Evolutionary conservation across 2,888 invertebrate genomes (phyloP), one percentile per base, ranked within the genome.

Genomic region (Tachina lurida): DNA sequence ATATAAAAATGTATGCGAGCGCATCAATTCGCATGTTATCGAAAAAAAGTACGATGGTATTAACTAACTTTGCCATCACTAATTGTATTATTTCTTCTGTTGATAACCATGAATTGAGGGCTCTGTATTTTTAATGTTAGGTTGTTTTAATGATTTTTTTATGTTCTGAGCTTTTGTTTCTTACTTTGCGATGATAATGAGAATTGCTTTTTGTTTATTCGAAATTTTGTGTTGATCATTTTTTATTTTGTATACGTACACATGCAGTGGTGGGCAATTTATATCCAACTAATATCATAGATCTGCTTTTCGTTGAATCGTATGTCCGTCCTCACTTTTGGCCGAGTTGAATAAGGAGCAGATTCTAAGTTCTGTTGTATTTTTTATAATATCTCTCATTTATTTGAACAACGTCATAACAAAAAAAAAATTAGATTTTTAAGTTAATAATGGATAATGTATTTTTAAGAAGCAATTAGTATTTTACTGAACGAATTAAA

Each of bases 71-170:
- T 31, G 31, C 31, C 31, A 31, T 31, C 31, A 31, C 31, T 31
- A 31, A 17, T 70, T 70, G 56, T 76, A 62, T 12, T 56, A 70
- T 54, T 56, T 62, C 41, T 77, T 41, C 63, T 70, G 60, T 9
- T 75, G 63, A 76, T 76, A 70, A 70, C 75, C 63, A 49, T 63
- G 75, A 70, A 52, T 31, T 19, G 41, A 76, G 63, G 63, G 63
- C 56, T 73, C 58, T 52, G 54, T 62, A 58, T 76, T 67, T 81
- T 56, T 71, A 71, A 52, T 54, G 22, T 81, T 76, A 49, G 47
- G 22, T 70, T 71, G 63, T 58, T 75, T 75, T 82, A 76, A 76
- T 82, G 70, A 43, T 71, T 47, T 82, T 82, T 71, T 82, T 52
- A 75, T 62, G 52, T 52, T 68, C 17, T 58, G 41, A 77, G 65